Conservation (phyloP, 2,888 invertebrate species). For the Epinotia bilunana region DNA sequence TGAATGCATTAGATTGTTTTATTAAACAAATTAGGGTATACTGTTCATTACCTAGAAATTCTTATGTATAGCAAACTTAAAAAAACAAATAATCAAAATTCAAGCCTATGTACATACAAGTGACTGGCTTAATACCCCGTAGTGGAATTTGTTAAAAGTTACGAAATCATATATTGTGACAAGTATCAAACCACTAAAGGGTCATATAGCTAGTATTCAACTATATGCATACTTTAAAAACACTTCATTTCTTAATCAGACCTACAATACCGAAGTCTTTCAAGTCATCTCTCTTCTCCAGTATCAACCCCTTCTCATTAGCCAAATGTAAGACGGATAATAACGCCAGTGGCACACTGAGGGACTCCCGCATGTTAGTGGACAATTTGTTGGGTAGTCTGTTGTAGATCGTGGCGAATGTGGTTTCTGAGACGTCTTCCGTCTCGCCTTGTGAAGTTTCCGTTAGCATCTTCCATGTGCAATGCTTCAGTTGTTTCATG, state of each 20-base stretch:
- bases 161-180: background rate
- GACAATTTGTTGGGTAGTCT: constrained; percentile 84
- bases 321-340: constrained; percentile 93
- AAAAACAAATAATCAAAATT: constrained; percentile 15
- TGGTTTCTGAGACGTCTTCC: constrained; percentile 73
- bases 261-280: constrained; percentile 82
- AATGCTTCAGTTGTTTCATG: constrained; percentile 92
- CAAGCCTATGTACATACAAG: constrained; percentile 6
- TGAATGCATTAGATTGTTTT: constrained; percentile 24
- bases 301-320: constrained; percentile 89
- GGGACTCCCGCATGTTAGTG: constrained; percentile 87
- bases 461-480: constrained; percentile 88
- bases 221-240: background rate
- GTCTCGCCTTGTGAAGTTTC: constrained; percentile 63
- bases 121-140: background rate
- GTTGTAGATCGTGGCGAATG: constrained; percentile 84
- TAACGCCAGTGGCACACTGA: constrained; percentile 91
- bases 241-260: constrained; percentile 59
- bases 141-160: background rate
- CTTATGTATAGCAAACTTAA: constrained; percentile 12
- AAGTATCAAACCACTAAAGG: background rate
- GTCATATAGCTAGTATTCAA: background rate
- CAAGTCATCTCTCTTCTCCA: constrained; percentile 79
- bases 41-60: constrained; percentile 24
- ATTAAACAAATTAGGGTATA: constrained; percentile 41